Base-by-base conservation (phyloP, 1,140 invertebrate genomes). In the Trinorchestia longiramus region DNA sequence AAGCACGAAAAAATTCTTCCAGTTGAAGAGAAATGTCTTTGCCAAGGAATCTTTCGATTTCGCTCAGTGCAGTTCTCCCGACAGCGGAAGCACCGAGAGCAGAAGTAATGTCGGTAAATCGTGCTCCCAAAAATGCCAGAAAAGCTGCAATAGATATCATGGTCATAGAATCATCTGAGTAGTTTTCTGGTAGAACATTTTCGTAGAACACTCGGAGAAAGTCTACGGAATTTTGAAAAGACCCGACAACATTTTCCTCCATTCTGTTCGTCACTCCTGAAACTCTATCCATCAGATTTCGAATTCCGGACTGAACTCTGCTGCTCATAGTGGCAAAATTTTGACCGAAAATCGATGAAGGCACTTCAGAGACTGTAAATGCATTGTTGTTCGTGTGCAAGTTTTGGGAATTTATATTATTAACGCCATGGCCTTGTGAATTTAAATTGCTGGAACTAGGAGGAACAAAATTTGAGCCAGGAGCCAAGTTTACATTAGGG, bases 291-390 rank as follows among this genome's bases (percentile, higher is more conserved):
- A 94, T 45, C 36, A 94, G 40, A 43, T 94, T 94, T 45, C 43
- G 43, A 45, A 94, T 45, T 45, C 92, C 92, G 43, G 92, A 44
- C 44, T 94, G 92, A 43, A 94, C 8, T 45, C 92, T 8, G 92
- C 44, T 47, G 40, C 43, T 94, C 92, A 94, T 94, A 47, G 92
- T 45, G 43, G 92, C 92, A 47, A 94, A 94, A 94, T 94, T 94
- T 94, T 94, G 92, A 36, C 92, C 92, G 43, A 94, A 94, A 11
- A 94, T 42, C 19, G 88, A 91, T 17, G 62, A 77, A 77, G 62
- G 62, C 62, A 23, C 62, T 77, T 77, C 62, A 28, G 62, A 3
- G 28, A 11, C 62, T 11, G 28, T 36, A 36, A 77, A 77, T 77
- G 62, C 62, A 77, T 77, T 77, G 62, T 3, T 77, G 36, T 77